Evolutionary conservation across 2,888 invertebrate genomes (phyloP), one percentile per base, ranked within the genome.

Genomic region (Clanis bilineata): DNA sequence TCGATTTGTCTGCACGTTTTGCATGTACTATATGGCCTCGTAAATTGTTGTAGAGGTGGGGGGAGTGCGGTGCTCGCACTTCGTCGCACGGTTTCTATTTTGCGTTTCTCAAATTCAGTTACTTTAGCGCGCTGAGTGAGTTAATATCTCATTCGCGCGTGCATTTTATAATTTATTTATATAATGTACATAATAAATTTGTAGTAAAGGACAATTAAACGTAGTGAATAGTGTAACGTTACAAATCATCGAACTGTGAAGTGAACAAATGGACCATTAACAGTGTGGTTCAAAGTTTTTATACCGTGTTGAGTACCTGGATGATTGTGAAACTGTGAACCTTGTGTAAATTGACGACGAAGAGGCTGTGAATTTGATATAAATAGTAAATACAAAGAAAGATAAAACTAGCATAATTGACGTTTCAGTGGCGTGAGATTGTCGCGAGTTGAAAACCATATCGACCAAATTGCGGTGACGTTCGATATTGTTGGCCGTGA

Each of bases 41-140:
- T 89, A 89, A 84, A 81, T 82, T 70, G 83, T 82, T 70, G 83
- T 84, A 74, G 51, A 78, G 81, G 86, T 79, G 86, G 90, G 85
- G 88, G 87, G 82, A 85, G 78, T 73, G 79, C 80, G 79, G 84
- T 82, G 81, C 82, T 88, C 84, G 86, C 83, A 84, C 85, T 82
- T 84, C 69, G 71, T 74, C 86, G 84, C 85, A 85, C 88, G 85
- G 90, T 90, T 91, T 91, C 90, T 91, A 90, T 91, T 92, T 91
- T 90, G 90, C 88, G 90, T 91, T 90, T 89, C 87, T 85, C 83
- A 78, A 83, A 81, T 84, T 90, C 85, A 91, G 90, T 91, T 87
- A 83, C 80, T 85, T 83, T 85, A 82, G 71, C 83, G 90, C 90
- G 88, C 71, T 79, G 86, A 83, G 81, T 78, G 84, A 71, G 82